Percentiles rank a stretch among this genome's conserved stretches.
These are phyloP conservation scores for Pseudoatta argentina DNA, from an alignment of 1,140 invertebrate species.

Conservation along the genomic window DNA sequence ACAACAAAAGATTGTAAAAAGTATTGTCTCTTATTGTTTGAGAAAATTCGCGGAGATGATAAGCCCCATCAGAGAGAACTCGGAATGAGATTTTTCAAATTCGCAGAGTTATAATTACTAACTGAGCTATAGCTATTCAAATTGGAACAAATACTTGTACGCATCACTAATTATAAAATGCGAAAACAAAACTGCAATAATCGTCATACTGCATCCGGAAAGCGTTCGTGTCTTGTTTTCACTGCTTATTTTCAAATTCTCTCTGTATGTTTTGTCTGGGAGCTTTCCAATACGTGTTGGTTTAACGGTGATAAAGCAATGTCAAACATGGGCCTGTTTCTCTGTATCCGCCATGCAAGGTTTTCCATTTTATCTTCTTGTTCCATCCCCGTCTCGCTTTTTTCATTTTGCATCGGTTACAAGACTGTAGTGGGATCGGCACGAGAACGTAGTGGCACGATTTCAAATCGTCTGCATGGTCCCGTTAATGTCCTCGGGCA, in stretches of 20 bases:
- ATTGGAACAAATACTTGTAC: not conserved
- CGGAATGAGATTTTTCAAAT: not conserved
- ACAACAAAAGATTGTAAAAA: not conserved
- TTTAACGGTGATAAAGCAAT: constrained; percentile 75
- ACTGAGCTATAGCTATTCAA: not conserved
- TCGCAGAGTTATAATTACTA: not conserved
- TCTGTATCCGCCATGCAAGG: not conserved
- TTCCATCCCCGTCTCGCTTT: constrained; percentile 13
- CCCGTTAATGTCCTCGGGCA: constrained; percentile 71
- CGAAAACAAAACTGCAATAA: constrained; percentile 13
- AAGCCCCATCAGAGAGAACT: not conserved
- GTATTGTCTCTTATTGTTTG: not conserved
- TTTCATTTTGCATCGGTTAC: constrained; percentile 61
- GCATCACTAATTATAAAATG: not conserved
- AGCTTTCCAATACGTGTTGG: constrained; percentile 68
- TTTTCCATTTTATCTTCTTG: constrained; percentile 53
- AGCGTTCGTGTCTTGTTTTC: constrained; percentile 63
- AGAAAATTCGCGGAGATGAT: not conserved
- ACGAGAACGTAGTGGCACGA: constrained; percentile 43
- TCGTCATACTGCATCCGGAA: constrained; percentile 3
- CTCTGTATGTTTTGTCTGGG: constrained; percentile 31
- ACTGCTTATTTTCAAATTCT: constrained; percentile 74
- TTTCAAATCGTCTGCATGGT: constrained; percentile 59
- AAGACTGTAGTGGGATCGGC: constrained; percentile 59
- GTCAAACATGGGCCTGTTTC: constrained; percentile 53